Evolutionary conservation across 1,140 invertebrate genomes (phyloP).

Genomic region (Popillia japonica): DNA sequence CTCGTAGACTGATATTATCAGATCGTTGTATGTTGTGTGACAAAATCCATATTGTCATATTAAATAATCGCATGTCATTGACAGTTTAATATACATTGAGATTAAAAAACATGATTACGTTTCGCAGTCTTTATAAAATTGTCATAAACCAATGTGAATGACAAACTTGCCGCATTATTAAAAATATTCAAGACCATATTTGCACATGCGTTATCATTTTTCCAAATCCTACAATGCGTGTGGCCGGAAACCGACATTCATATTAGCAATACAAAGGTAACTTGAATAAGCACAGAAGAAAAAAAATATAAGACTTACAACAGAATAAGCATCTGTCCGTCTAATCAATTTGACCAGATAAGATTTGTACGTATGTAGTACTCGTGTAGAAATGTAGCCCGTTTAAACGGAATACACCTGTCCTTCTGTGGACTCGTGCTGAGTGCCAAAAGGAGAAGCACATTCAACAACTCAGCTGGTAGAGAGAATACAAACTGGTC

Average conservation of each 20-base stretch:
- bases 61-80: too few species aligned
- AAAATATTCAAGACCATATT: background rate
- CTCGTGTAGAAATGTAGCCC: constrained; percentile 1
- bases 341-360: constrained; percentile 32
- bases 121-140: background rate
- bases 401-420: constrained; percentile 12
- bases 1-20: too few species aligned
- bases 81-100: too few species aligned
- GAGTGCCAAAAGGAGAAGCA: constrained; percentile 28
- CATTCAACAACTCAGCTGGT: constrained; percentile 14
- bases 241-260: background rate
- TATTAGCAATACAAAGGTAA: constrained; percentile 19
- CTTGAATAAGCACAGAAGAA: background rate
- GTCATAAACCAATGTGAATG: background rate
- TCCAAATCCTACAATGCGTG: background rate
- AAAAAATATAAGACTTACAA: background rate
- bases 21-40: too few species aligned
- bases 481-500: background rate
- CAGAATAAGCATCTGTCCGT: constrained; percentile 15
- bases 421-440: constrained; percentile 24
- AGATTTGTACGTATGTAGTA: constrained; percentile 30
- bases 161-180: background rate
- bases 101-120: too few species aligned
- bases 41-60: too few species aligned
- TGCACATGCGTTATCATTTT: too few species aligned